phyloP scores from a whole-genome alignment of 2,797 vertebrate genomes.

The Synaphobranchus kaupii region DNA sequence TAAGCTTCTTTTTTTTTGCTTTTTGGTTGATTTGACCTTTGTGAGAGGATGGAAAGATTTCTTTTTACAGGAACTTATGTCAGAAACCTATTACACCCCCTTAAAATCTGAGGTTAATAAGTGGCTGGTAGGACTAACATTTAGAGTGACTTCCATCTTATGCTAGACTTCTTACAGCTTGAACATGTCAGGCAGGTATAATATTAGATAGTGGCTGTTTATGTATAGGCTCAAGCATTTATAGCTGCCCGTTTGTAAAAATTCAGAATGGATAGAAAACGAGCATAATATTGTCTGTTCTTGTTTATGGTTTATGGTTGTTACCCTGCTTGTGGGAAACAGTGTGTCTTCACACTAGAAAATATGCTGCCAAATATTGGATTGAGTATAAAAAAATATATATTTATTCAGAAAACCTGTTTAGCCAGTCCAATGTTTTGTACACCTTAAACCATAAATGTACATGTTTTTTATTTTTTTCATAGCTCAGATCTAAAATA shows the following conservation, averaged over 20 bases:
- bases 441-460: neutral
- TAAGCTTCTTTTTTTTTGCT: neutral
- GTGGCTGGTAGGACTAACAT: neutral
- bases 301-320: neutral
- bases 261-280: neutral
- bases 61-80: conserved; percentile 62
- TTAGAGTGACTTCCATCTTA: neutral
- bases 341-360: neutral
- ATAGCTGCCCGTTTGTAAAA: neutral
- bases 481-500: conserved; percentile 56
- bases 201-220: neutral
- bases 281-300: neutral
- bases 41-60: conserved; percentile 60
- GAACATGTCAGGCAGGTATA: neutral
- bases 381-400: conserved; percentile 27
- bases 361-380: conserved; percentile 14
- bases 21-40: conserved; percentile 21
- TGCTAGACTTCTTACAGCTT: neutral
- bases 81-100: neutral
- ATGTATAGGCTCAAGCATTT: neutral
- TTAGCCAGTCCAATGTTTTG: neutral
- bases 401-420: neutral
- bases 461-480: conserved; percentile 12
- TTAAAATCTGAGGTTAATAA: neutral
- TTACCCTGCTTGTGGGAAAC: neutral